A percentile compares a stretch with the other conserved stretches of the same genome.
Evolutionary conservation across 2,888 invertebrate genomes (phyloP).

Genomic region (Ectemnius lituratus): DNA sequence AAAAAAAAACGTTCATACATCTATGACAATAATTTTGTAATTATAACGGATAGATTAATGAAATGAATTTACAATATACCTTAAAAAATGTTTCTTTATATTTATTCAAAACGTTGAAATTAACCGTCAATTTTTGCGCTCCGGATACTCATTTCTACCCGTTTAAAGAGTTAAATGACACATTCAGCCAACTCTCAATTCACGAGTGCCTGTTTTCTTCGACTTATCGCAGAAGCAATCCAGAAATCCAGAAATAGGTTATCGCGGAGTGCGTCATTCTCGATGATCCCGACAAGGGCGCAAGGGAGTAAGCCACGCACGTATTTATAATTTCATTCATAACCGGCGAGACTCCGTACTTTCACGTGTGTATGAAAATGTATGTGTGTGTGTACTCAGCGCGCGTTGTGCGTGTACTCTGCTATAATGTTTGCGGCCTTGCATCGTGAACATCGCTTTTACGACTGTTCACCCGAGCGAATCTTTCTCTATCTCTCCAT

Average conservation of each 20-base stretch:
- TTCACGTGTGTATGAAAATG: slow-evolving; percentile 42
- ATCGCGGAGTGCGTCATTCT: slow-evolving; percentile 29
- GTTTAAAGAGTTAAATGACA: too few species aligned
- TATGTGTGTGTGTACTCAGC: neutral
- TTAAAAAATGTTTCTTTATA: too few species aligned
- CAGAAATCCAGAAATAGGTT: slow-evolving; percentile 48
- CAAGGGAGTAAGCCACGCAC: slow-evolving; percentile 32
- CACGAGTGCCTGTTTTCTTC: too few species aligned
- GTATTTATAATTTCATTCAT: slow-evolving; percentile 68
- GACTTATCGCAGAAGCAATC: too few species aligned
- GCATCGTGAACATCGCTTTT: slow-evolving; percentile 33
- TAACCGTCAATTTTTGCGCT: too few species aligned
- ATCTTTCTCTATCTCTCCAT: neutral
- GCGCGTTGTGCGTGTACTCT: neutral
- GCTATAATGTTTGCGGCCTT: slow-evolving; percentile 39
- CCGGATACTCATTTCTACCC: too few species aligned
- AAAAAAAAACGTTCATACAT: too few species aligned
- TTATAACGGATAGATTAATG: too few species aligned
- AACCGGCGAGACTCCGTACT: slow-evolving; percentile 48
- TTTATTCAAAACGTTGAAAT: too few species aligned
- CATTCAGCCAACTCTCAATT: too few species aligned
- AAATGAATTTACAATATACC: too few species aligned
- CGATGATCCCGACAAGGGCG: neutral
- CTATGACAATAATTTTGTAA: too few species aligned
- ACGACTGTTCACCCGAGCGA: slow-evolving; percentile 19